A percentile compares a stretch with the other conserved stretches of the same genome.
phyloP scores from a whole-genome alignment of 92 coral and sea anemone species.

The Zoanthus solanderi region DNA sequence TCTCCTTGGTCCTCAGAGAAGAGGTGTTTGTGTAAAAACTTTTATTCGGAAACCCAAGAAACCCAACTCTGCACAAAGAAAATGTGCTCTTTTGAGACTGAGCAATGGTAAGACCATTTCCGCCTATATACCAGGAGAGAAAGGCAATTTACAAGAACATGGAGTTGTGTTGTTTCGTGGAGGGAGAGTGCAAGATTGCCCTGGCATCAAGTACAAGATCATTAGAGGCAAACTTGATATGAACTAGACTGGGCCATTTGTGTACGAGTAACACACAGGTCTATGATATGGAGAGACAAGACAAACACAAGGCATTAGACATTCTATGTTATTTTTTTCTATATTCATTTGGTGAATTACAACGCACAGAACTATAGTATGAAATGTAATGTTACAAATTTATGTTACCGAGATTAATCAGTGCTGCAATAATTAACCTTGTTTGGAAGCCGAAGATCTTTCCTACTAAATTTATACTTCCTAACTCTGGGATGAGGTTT shows the following conservation, averaged over 20 bases:
- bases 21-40: constrained; percentile 94
- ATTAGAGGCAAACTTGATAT: constrained; percentile 90
- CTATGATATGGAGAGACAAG: too few relatives aligned
- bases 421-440: too few relatives aligned
- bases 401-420: too few relatives aligned
- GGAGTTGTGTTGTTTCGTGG: constrained; percentile 97
- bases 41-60: constrained; percentile 95
- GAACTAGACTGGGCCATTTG: background rate
- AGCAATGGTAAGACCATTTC: constrained; percentile 94
- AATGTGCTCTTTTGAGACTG: constrained; percentile 90
- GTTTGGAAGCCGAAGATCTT: too few relatives aligned
- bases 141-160: constrained; percentile 93
- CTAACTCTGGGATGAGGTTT: too few relatives aligned
- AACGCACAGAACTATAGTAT: too few relatives aligned
- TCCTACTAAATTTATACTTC: too few relatives aligned
- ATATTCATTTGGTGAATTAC: too few relatives aligned
- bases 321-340: too few relatives aligned
- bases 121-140: constrained; percentile 93
- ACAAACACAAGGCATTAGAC: too few relatives aligned
- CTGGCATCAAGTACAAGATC: constrained; percentile 93
- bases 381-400: too few relatives aligned
- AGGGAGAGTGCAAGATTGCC: constrained; percentile 97
- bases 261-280: background rate
- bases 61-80: constrained; percentile 97
- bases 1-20: constrained; percentile 93